These are phyloP conservation scores for Platysternon megacephalum DNA, from an alignment of 2,113 vertebrate genomes.

Conservation along the genomic window DNA sequence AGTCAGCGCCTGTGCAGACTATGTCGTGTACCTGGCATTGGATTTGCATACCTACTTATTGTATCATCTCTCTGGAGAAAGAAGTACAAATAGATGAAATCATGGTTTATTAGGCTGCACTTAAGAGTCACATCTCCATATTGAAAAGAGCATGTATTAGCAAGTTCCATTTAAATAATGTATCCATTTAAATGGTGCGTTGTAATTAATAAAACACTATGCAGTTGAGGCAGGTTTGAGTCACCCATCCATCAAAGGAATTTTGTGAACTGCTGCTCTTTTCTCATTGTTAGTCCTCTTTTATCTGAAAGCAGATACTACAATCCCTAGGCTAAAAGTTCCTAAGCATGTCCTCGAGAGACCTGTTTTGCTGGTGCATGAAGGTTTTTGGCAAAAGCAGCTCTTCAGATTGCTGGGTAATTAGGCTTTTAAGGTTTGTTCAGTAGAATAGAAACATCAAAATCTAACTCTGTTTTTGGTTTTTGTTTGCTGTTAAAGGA, in stretches of 20 bases:
- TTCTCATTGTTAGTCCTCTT: not conserved
- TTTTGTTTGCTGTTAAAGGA: not conserved
- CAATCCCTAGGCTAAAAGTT: not conserved
- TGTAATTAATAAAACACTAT: not conserved
- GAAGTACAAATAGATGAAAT: not conserved
- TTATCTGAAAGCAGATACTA: not conserved
- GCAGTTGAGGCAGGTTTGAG: not conserved
- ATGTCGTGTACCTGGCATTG: not conserved
- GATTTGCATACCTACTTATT: not conserved
- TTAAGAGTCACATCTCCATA: not conserved
- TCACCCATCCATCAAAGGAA: accelerated
- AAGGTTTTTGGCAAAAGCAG: not conserved
- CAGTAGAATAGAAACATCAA: not conserved
- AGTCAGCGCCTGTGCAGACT: not conserved
- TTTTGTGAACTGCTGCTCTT: not conserved
- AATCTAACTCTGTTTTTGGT: not conserved
- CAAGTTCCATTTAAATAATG: not conserved
- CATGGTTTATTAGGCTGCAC: not conserved
- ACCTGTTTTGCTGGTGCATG: not conserved
- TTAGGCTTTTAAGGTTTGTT: not conserved
- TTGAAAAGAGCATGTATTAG: not conserved
- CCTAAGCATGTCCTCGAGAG: not conserved
- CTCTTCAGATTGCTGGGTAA: not conserved
- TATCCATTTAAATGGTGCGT: not conserved
- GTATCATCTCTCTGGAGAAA: not conserved